A percentile compares a stretch with the other conserved stretches of the same genome.
Conservation (phyloP, 2,113 vertebrate species). For the Gadus chalcogrammus region DNA sequence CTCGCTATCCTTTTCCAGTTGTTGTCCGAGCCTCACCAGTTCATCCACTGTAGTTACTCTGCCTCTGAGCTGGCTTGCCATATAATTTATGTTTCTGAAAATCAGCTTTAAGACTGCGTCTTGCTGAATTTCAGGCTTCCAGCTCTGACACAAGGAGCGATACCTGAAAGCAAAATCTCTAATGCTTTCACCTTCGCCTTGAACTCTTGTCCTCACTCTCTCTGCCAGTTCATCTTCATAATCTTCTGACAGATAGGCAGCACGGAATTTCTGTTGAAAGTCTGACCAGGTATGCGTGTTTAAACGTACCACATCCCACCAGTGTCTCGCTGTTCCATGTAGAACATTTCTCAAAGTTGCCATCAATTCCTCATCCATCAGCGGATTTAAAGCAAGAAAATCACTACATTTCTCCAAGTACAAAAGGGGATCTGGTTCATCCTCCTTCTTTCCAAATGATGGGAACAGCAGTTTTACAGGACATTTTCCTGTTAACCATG, state of each 20-base stretch:
- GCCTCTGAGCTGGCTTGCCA: background rate
- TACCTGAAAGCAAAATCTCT: slow-evolving; percentile 1
- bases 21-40: background rate
- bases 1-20: background rate
- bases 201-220: background rate
- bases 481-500: too few species aligned
- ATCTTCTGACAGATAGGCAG: background rate
- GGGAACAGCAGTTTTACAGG: background rate
- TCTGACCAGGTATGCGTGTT: background rate
- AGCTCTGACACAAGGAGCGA: background rate
- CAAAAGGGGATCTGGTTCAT: background rate
- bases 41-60: background rate
- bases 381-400: background rate
- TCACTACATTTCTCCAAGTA: too few species aligned
- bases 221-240: slow-evolving; percentile 13
- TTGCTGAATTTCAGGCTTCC: background rate
- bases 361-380: background rate
- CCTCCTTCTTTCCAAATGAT: background rate
- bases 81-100: background rate
- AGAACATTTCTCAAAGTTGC: background rate
- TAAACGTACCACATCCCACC: background rate
- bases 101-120: background rate
- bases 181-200: background rate
- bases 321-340: background rate
- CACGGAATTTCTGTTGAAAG: background rate